Conservation (phyloP, 1,140 invertebrate species). For the Ditylenchus dipsaci region DNA sequence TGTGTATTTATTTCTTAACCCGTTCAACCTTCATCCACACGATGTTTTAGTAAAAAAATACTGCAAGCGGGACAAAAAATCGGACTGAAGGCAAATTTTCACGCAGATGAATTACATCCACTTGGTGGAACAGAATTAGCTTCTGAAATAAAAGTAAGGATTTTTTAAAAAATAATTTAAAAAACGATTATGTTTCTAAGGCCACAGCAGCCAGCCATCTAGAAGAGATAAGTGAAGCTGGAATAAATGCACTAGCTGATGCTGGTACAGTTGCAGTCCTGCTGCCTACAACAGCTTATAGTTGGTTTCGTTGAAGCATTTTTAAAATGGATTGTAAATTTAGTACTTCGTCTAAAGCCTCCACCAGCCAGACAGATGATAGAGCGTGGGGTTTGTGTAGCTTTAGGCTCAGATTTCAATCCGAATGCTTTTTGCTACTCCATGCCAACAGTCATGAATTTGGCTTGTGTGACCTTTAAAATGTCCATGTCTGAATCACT, state of each 20-base stretch:
- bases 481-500: constrained; percentile 67
- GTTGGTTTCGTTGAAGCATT: background rate
- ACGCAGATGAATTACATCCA: constrained; percentile 66
- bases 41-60: constrained; percentile 58
- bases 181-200: constrained; percentile 49
- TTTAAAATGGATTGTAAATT: background rate
- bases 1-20: too few relatives aligned
- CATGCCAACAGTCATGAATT: constrained; percentile 68
- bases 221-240: constrained; percentile 65
- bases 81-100: constrained; percentile 66
- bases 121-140: constrained; percentile 65
- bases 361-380: constrained; percentile 68
- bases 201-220: constrained; percentile 68
- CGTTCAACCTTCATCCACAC: too few relatives aligned
- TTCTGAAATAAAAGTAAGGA: constrained; percentile 33
- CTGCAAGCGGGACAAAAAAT: constrained; percentile 62
- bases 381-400: constrained; percentile 64
- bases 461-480: constrained; percentile 65
- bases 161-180: background rate
- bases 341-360: constrained; percentile 63
- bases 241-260: constrained; percentile 64
- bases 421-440: constrained; percentile 67
- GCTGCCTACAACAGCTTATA: constrained; percentile 67
- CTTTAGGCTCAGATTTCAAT: constrained; percentile 69
- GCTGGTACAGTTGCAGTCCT: constrained; percentile 65